Evolutionary conservation across 2,888 invertebrate genomes (phyloP), one percentile per base, ranked within the genome.

Genomic region (Thera obeliscata): DNA sequence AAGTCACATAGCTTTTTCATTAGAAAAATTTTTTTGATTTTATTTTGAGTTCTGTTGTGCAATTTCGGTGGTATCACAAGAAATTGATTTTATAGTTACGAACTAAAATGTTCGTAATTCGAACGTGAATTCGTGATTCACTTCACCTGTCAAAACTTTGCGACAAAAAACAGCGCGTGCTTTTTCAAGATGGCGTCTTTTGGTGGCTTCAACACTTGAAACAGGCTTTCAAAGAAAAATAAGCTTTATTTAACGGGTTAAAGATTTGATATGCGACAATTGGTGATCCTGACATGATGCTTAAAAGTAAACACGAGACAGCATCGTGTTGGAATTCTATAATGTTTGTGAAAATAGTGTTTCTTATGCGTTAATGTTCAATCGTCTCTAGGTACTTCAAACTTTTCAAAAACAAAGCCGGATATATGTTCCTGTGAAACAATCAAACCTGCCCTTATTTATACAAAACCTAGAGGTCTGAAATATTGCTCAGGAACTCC

Each of bases 71-170:
- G 22, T 22, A 22, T 22, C 3, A 41, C 41, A 41, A 41, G 7
- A 38, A 41, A 3, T 22, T 41, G 41, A 5, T 7, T 9, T 54
- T 33, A 52, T 33, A 52, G 9, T 52, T 12, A 55, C 38, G n/a
- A 55, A 56, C n/a, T 35, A 6, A 38, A 59, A 50, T 68, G 72
- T 72, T 71, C 73, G 72, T 74, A 76, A 80, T 79, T 78, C 79
- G 79, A 78, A 79, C 82, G 81, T 89, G 88, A 89, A 65, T 89
- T 89, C 82, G 81, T 89, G 88, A 89, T 66, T 89, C 89, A 55
- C 84, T 66, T 89, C 89, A 55, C 84, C 86, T 87, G 87, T 87
- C 86, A 87, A 74, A 88, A 87, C 87, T 88, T 89, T 22, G 87
- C 76, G 78, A 74, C 75, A 81, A 75, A 79, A 80, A 85, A 85